phyloP scores from a whole-genome alignment of 1,140 invertebrate species.

The Drosophila setifemur region DNA sequence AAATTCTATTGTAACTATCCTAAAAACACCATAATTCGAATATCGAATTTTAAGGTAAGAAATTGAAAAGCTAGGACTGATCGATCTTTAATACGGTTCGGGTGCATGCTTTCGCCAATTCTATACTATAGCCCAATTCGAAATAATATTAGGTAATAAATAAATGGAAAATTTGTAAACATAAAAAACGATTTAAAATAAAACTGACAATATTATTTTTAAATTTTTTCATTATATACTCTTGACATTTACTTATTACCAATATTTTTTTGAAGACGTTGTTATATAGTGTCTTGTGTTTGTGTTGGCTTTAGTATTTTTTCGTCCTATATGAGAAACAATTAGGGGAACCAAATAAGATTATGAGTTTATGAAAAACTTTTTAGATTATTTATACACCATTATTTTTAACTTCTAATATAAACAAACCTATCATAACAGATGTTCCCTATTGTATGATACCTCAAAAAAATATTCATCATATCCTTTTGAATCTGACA shows the following conservation, averaged over 20 bases:
- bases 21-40: too few species aligned
- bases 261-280: background rate
- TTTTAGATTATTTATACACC: too few species aligned
- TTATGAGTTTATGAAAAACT: too few species aligned
- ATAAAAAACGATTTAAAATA: conserved; percentile 46
- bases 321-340: too few species aligned
- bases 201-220: conserved; percentile 50
- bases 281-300: conserved; percentile 1
- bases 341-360: too few species aligned
- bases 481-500: too few species aligned
- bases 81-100: conserved; percentile 71
- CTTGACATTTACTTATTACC: conserved; percentile 1
- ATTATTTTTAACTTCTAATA: too few species aligned
- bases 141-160: conserved; percentile 1
- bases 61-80: conserved; percentile 67
- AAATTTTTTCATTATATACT: background rate
- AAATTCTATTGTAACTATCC: too few species aligned
- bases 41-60: background rate
- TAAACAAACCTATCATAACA: too few species aligned
- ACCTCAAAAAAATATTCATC: too few species aligned
- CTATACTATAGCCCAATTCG: conserved; percentile 24
- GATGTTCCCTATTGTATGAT: too few species aligned
- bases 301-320: conserved; percentile 4
- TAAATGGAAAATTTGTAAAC: conserved; percentile 15
- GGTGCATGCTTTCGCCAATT: conserved; percentile 76